Evolutionary conservation across 2,797 vertebrate species (phyloP), one percentile per base, ranked within the genome.

Genomic region (Sebastes kiyomatsui): DNA sequence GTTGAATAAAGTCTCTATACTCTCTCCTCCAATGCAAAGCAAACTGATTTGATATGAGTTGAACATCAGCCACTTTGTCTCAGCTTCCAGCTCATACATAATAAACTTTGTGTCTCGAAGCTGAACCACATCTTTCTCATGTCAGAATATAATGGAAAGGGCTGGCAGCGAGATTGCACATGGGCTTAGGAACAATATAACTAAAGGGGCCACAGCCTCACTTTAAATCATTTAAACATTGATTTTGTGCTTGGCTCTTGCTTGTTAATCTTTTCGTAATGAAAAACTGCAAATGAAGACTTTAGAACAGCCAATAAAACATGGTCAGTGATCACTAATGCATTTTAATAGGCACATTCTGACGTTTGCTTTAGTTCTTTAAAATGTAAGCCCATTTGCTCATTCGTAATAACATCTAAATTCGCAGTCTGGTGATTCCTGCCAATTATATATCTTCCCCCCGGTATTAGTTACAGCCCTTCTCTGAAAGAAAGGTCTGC

Each of bases 161-260:
- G 75, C 86, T 90, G 85, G 83, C 88, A 86, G 85, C 58, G 23
- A 84, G 86, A 88, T 81, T 85, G 84, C 88, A 78, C 86, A 82
- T 61, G 58, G 81, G 69, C 80, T 86, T 77, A 74, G 82, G 77
- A 92, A 93, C 87, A 93, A 92, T 92, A 90, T 93, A 92, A 87
- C 92, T 86, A 90, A 91, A 89, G 90, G 72, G 88, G 90, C 77
- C 78, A 83, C 84, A 88, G 90, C 84, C 89, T 89, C 90, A 86
- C 88, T 93, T 93, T 92, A 93, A 94, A 93, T 94, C 92, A 94
- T 94, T 94, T 91, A 92, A 92, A 93, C 92, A 94, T 94, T 93
- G 92, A 94, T 94, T 94, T 93, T 93, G 85, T 93, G 90, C 88
- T 90, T 80, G 1, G 82, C 87, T 90, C 85, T 73, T 83, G 90